These are phyloP conservation scores for Beroe ovata DNA, from an alignment of 37 sponge, comb jelly and placozoan species.

Conservation along the genomic window DNA sequence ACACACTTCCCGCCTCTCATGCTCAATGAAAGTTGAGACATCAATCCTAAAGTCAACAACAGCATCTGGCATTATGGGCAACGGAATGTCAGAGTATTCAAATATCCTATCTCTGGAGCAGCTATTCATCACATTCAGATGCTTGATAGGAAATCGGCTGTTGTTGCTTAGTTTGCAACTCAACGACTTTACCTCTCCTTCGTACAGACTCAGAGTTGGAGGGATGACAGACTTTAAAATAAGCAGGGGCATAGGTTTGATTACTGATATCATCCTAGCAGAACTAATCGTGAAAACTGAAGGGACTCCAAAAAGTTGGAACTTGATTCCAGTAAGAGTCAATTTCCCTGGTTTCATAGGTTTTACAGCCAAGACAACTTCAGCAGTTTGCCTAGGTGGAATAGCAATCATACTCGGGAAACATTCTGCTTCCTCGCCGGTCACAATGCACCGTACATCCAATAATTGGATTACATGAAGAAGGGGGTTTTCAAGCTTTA, in stretches of 20 bases:
- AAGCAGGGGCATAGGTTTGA: conserved; percentile 18
- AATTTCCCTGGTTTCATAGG: conserved; percentile 13
- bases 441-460: conserved; percentile 52
- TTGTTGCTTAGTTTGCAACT: neutral
- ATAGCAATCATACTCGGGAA: conserved; percentile 28
- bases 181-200: neutral
- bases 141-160: conserved; percentile 21
- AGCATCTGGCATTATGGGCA: conserved; percentile 5
- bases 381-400: neutral
- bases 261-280: neutral
- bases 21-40: neutral
- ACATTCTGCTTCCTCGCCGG: conserved; percentile 8
- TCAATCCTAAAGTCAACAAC: neutral
- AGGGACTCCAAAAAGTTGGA: conserved; percentile 41
- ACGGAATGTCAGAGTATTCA: neutral
- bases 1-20: conserved; percentile 19
- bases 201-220: conserved; percentile 21
- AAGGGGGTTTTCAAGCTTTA: conserved; percentile 45
- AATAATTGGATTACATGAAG: conserved; percentile 46
- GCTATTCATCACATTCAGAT: neutral
- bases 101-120: neutral
- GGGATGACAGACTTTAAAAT: conserved; percentile 22
- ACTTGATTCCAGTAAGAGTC: neutral
- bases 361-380: conserved; percentile 8
- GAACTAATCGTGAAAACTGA: neutral